Evolutionary conservation across 2,113 vertebrate species (phyloP), one percentile per base, ranked within the genome.

Genomic region (Cettia cetti): DNA sequence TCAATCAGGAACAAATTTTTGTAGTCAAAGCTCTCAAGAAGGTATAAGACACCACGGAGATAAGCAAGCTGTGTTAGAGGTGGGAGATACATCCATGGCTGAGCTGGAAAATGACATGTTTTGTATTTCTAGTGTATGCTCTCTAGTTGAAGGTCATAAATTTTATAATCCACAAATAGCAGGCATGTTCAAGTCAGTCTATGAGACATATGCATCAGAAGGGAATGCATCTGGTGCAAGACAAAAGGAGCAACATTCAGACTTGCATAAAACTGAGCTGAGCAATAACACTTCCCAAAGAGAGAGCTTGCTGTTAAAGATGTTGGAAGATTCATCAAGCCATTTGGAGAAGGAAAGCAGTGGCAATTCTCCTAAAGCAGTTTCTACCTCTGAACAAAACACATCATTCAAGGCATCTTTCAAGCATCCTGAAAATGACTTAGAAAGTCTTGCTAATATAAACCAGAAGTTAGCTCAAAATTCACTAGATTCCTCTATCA

Each of bases 131-230:
- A 96, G 74, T 47, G 97, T 98, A 23, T 98, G 98, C 95, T 98
- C 98, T 84, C 98, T 98, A 56, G 98, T 98, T 56, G 96, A 98
- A 97, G 97, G 98, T 40, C 95, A 98, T 92, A 78, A 13, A 6
- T 97, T 79, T 68, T 98, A 98, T 40, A 97, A 98, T 96, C 97
- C 98, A 26, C 97, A 97, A 63, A 98, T 98, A 94, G 98, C 98
- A 77, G 89, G 94, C 82, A 98, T 98, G 15, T 98, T 98, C 81
- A 94, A 35, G 35, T 86, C 92, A 45, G 64, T 63, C 9, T 71
- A 84, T 85, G 53, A 82, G 63, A 52, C 50, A 33, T 40, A 47
- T 10, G 9, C 20, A 18, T 69, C 89, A 53, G 79, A 82, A 85
- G 81, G 63, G 57, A 82, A 66, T 18, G 15, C 19, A 21, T 65